A percentile compares a stretch with the other conserved stretches of the same genome.
Evolutionary conservation across 2,113 vertebrate genomes (phyloP).

Genomic region (Cyanocitta stelleri): DNA sequence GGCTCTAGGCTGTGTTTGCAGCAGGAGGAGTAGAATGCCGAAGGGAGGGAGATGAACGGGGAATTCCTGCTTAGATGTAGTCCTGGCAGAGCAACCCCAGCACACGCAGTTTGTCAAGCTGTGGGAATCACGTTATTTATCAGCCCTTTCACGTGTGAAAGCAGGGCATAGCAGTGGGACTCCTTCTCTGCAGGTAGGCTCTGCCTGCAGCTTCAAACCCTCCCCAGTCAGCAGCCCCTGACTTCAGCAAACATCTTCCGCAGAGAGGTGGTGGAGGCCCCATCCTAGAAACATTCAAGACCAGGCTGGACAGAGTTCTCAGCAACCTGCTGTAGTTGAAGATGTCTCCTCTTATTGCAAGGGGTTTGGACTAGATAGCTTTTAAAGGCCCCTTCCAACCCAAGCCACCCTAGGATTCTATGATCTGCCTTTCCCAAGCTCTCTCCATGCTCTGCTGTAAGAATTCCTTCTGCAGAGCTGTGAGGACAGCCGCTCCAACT

Average conservation of each 20-base stretch:
- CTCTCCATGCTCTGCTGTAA: accelerated
- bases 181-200: neutral
- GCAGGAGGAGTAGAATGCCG: neutral
- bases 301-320: neutral
- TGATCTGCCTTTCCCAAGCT: neutral
- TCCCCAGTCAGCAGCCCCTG: neutral
- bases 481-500: neutral
- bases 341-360: neutral
- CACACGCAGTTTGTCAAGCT: accelerated
- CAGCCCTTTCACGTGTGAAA: neutral
- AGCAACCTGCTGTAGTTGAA: neutral
- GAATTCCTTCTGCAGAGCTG: neutral
- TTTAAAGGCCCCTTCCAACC: neutral
- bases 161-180: accelerated
- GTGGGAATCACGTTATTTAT: neutral
- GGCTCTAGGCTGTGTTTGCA: neutral
- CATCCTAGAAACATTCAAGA: neutral
- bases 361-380: neutral
- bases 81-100: neutral
- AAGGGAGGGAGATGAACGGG: neutral
- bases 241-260: neutral
- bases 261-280: neutral
- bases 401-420: neutral
- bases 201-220: neutral
- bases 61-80: neutral